Conservation (phyloP, 2,888 invertebrate species). For the Adelphocoris suturalis region DNA sequence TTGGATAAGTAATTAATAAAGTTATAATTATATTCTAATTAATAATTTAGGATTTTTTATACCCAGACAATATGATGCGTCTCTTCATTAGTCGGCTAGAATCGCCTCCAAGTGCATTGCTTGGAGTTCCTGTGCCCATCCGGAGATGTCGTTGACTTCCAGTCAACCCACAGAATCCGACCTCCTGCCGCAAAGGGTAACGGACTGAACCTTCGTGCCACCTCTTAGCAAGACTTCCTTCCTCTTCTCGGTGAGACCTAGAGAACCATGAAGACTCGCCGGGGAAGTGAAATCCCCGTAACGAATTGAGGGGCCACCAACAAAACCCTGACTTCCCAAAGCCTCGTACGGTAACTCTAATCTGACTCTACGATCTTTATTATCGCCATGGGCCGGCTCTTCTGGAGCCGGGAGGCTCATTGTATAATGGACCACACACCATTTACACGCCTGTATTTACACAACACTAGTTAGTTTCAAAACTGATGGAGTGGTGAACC, state of each 20-base stretch:
- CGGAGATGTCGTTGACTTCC: not conserved
- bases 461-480: not conserved
- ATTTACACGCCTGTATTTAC: conserved; percentile 18
- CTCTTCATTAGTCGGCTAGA: no score
- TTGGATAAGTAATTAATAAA: no score
- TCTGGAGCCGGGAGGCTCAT: not conserved
- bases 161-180: conserved; percentile 1
- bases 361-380: conserved; percentile 30
- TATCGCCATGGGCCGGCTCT: not conserved
- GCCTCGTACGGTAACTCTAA: not conserved
- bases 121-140: no score
- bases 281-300: no score
- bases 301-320: no score
- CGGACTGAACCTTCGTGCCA: not conserved
- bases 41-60: no score
- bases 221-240: not conserved
- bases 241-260: not conserved
- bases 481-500: not conserved
- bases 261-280: conserved; percentile 10
- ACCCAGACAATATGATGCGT: no score
- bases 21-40: no score
- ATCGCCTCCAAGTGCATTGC: no score
- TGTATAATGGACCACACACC: not conserved
- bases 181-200: not conserved
- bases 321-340: no score